A percentile compares a stretch with the other conserved stretches of the same genome.
Conservation (phyloP, 1,140 invertebrate genomes). For the Scaptomyza graminum region DNA sequence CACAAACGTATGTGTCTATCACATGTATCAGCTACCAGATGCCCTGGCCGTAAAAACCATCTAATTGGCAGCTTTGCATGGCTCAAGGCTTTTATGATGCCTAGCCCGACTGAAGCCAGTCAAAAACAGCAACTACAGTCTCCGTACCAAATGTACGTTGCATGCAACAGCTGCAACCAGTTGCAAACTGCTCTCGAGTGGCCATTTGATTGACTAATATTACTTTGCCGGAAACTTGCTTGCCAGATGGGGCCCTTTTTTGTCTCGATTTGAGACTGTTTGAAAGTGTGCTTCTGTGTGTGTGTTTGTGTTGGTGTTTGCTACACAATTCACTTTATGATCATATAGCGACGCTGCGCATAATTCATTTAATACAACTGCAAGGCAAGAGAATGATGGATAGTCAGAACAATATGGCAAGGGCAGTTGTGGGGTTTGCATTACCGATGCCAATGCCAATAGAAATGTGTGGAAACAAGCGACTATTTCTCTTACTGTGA, state of each 20-base stretch:
- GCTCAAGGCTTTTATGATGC: background rate
- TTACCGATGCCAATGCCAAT: constrained; percentile 1
- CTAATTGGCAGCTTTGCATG: constrained; percentile 22
- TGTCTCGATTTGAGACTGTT: background rate
- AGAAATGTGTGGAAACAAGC: background rate
- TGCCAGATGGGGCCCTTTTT: background rate
- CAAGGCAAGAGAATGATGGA: background rate
- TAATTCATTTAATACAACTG: constrained; percentile 19
- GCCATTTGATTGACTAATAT: constrained; percentile 40
- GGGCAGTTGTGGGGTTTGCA: background rate
- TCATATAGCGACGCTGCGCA: constrained; percentile 1
- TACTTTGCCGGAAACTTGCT: constrained; percentile 20
- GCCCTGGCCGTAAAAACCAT: background rate
- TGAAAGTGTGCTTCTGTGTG: background rate
- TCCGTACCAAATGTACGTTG: background rate
- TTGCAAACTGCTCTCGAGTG: constrained; percentile 16
- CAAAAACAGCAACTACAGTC: background rate
- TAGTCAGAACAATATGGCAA: no score
- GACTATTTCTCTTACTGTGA: no score
- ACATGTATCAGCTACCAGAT: background rate
- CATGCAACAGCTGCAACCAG: constrained; percentile 2
- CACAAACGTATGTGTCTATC: background rate
- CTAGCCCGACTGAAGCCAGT: background rate
- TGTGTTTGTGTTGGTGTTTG: background rate
- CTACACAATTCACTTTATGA: background rate